Evolutionary conservation across 2,888 invertebrate species (phyloP), one percentile per base, ranked within the genome.

Genomic region (Phortica magna): DNA sequence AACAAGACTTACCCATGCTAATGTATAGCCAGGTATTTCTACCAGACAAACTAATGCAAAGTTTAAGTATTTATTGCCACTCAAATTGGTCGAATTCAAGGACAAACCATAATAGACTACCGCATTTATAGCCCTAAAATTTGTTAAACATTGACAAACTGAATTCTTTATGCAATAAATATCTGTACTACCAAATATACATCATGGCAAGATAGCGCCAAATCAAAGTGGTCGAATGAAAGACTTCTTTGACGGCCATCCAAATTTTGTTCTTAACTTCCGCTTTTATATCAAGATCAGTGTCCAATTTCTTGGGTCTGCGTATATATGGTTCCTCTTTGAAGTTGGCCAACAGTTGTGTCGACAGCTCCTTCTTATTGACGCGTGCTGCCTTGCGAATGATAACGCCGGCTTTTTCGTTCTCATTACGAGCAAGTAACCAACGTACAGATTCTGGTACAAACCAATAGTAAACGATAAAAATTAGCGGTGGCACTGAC

Each of bases 41-140:
- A 94, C 91, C 14, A 94, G 88, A 78, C 94, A 93, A 1, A 94
- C 94, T 42, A 95, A 87, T 10, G 94, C 92, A 87, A 95, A 95
- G 90, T 95, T 95, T 1, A 94, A 78, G 87, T 95, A 95, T 89
- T 95, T 95, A 86, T 95, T 94, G 12, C 95, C 95, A 76, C 94
- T 94, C 77, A 95, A 92, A 71, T 93, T 93, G 0, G 94, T 94
- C 0, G 95, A 93, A 87, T 94, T 95, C 39, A 95, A 90, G 0
- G 95, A 95, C 42, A 95, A 91, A 0, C 95, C 95, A 84, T 95
- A 95, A 84, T 94, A 95, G 4, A 95, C 94, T 78, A 95, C 94
- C 0, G 95, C 94, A 85, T 94, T 95, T 2, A 95, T 93, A 31
- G 93, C 93, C 95, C 91, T 91, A 12, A n/a, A 64, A 73, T 12